Evolutionary conservation across 2,113 vertebrate genomes (phyloP).

Genomic region (Pygathrix nemaeus): DNA sequence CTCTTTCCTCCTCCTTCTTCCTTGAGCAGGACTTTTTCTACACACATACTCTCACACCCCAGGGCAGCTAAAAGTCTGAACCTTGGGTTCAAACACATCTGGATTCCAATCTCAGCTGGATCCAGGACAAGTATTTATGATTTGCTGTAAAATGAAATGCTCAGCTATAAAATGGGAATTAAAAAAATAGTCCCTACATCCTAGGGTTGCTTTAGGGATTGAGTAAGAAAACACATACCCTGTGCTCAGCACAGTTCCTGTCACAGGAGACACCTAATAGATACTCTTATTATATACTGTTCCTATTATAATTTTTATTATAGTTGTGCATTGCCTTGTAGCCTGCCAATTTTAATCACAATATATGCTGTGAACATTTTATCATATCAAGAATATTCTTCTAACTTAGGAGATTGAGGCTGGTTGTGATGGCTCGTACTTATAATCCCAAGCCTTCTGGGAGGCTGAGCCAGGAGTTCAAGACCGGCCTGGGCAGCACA

Average conservation of each 20-base stretch:
- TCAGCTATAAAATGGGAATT: background rate
- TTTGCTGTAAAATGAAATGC: background rate
- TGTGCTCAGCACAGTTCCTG: background rate
- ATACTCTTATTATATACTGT: background rate
- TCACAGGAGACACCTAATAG: background rate
- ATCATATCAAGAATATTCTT: background rate
- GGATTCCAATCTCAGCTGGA: background rate
- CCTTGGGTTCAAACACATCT: background rate
- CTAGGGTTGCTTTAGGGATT: background rate
- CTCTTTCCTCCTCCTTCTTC: background rate
- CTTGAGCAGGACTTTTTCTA: background rate
- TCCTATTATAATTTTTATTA: background rate
- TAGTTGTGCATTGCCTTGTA: background rate
- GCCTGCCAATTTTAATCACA: background rate
- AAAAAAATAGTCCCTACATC: background rate
- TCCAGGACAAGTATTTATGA: background rate
- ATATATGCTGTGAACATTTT: background rate
- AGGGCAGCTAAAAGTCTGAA: background rate
- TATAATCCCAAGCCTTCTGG: no score
- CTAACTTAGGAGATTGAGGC: background rate
- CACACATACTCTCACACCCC: no score
- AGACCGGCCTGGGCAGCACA: no score
- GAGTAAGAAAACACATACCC: background rate
- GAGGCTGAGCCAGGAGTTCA: no score
- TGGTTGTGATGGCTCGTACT: no score